Base-by-base conservation (phyloP, 2,888 invertebrate genomes). In the Entomobrya multifasciata region DNA sequence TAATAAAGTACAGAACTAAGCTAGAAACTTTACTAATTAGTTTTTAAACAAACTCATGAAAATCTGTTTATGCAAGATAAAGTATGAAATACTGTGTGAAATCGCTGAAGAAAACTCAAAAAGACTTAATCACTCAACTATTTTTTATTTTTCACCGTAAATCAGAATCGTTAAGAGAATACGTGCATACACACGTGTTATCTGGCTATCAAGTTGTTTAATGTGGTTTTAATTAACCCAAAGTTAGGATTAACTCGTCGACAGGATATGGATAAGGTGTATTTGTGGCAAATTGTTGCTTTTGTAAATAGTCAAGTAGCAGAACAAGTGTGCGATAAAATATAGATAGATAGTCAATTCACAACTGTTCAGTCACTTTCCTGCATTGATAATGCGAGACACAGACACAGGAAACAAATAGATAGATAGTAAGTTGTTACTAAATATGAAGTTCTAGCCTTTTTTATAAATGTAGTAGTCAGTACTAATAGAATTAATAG, bases 91-190 rank as follows among this genome's bases (percentile, higher is more conserved):
- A 67, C 44, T 67, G 49, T 74, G 72, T 49, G 72, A 74, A 74
- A 52, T 74, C 55, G 74, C 74, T 81, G 81, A 67, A n/a, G 74
- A 77, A 82, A 84, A 84, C 77, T 84, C 47, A 76, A 84, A 84
- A 84, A 84, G 77, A 84, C 83, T 84, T 77, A 84, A 57, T 77
- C 83, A 77, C 83, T 84, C 83, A 84, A 84, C 82, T 82, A 82
- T 62, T 72, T 74, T 82, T 81, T 20, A 36, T 36, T 67, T 74
- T 74, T 15, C 25, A 41, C 65, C 17, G 20, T 65, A 65, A 41
- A 67, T 67, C 20, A 44, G n/a, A 44, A 44, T 67, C 2, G 11
- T 67, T 22, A 62, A 22, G 65, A 17, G 10, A 20, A 44, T 22
- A 67, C 10, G n/a, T n/a, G n/a, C n/a, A n/a, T n/a, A n/a, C n/a